These are phyloP conservation scores for Tetraneura akinire DNA, from an alignment of 1,140 invertebrate genomes.

Conservation along the genomic window DNA sequence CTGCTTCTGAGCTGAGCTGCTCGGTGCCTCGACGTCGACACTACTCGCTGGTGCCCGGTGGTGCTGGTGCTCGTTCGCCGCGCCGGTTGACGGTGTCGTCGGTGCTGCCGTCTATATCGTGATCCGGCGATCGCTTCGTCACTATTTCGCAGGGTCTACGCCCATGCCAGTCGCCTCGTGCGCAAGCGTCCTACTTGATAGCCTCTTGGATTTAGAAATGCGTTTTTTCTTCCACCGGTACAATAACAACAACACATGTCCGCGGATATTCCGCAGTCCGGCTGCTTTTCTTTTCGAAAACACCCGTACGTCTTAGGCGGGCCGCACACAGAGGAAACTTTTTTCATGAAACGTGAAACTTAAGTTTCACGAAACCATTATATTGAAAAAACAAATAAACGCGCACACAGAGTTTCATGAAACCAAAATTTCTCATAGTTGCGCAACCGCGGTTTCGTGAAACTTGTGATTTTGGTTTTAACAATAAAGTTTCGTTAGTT, in stretches of 20 bases:
- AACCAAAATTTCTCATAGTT: no score
- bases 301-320: no score
- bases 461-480: no score
- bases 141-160: conserved; percentile 13
- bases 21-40: background rate
- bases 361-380: no score
- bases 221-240: background rate
- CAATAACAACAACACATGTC: background rate
- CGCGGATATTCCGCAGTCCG: no score
- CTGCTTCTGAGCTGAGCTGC: background rate
- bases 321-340: no score
- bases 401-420: no score
- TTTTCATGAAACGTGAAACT: no score
- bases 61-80: background rate
- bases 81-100: background rate
- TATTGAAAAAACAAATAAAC: no score
- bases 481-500: no score
- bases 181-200: background rate
- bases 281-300: no score
- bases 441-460: no score
- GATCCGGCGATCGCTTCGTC: background rate
- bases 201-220: background rate
- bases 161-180: background rate
- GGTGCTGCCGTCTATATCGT: conserved; percentile 28
- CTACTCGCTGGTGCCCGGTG: background rate